Evolutionary conservation across 2,113 vertebrate genomes (phyloP), one percentile per base, ranked within the genome.

Genomic region (Porphyrio hochstetteri): DNA sequence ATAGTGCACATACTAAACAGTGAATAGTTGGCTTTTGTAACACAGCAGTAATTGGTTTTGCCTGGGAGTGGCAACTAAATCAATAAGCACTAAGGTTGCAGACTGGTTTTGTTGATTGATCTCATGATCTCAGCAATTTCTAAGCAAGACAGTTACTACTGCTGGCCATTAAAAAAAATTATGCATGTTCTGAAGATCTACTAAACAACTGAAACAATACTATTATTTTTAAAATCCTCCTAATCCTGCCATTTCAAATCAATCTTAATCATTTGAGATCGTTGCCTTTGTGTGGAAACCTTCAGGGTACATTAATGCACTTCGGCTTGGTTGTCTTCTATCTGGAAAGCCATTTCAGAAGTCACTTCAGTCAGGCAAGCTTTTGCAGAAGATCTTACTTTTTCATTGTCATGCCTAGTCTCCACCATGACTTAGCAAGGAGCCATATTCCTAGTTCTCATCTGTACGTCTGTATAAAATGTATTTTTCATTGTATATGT

Each of bases 41-140:
- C 72, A 90, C 36, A 72, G 44, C 68, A 94, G 68, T 96, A 93
- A 97, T 93, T 92, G 82, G 0, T 59, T 91, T 96, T 97, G 69
- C 82, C 85, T 80, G 63, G 86, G 31, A 94, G 95, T 95, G 96
- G 68, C 80, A 88, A 31, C 48, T 61, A 88, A 84, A 97, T 98
- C 96, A 88, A 92, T 96, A 97, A 96, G 35, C 76, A 68, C 33
- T 81, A 44, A 96, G 70, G 76, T 53, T 95, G 63, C 68, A 96
- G 91, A 44, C 80, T 38, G 65, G 11, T 94, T 88, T 84, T 94
- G 36, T 82, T 94, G 92, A 96, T 95, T 96, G 91, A 97, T 96
- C 67, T 97, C 92, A 63, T 60, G 21, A 77, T 75, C 48, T 67
- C 28, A 5, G 40, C 50, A 84, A 88, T 86, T 96, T 92, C 82